Conservation (phyloP, 2,797 vertebrate species). For the Notolabrus celidotus region DNA sequence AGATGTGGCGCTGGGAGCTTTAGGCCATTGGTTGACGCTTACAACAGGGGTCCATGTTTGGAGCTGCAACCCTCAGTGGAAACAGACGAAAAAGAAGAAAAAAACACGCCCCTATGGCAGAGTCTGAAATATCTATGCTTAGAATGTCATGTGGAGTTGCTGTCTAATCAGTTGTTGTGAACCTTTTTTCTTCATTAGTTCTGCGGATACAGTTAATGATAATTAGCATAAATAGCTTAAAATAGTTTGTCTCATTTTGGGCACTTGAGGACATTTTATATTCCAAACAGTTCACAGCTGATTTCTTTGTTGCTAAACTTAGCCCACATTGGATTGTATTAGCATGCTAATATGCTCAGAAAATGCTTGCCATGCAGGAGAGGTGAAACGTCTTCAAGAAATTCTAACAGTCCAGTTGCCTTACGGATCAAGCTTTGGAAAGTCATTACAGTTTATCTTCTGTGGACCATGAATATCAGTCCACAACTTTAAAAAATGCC, state of each 20-base stretch:
- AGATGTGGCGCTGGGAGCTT: slow-evolving; percentile 64
- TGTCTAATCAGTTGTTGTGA: slow-evolving; percentile 33
- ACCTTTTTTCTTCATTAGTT: neutral
- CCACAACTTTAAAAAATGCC: no score
- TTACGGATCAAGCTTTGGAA: no score
- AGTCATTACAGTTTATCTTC: no score
- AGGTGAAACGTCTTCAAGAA: no score
- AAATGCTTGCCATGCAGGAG: no score
- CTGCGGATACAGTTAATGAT: neutral
- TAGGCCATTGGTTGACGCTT: slow-evolving; percentile 47
- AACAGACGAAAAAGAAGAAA: neutral
- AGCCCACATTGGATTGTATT: neutral
- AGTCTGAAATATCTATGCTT: slow-evolving; percentile 36
- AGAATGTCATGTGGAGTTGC: slow-evolving; percentile 18
- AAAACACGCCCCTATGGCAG: slow-evolving; percentile 22
- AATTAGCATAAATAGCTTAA: neutral
- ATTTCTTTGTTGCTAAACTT: neutral
- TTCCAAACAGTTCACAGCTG: neutral
- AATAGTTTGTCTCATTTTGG: slow-evolving; percentile 1
- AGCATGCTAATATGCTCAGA: neutral
- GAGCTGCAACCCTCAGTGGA: slow-evolving; percentile 30
- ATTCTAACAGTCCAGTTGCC: no score
- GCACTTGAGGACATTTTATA: no score
- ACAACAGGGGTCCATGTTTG: slow-evolving; percentile 40
- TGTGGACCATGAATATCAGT: no score